phyloP scores from a whole-genome alignment of 1,140 invertebrate species.

The Epicauta chinensis region DNA sequence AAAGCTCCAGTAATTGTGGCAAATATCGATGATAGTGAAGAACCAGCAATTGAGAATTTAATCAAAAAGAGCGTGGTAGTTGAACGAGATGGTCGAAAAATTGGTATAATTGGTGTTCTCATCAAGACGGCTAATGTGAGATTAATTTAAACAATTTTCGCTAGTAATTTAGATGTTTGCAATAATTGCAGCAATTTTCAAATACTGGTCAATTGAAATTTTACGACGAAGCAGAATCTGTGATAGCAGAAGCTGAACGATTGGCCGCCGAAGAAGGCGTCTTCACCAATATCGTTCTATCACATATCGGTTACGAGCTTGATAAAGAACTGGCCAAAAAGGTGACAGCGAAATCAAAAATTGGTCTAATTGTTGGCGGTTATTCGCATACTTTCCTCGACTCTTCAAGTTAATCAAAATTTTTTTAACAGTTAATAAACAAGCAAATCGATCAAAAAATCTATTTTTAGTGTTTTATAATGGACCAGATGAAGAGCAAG shows the following conservation, averaged over 20 bases:
- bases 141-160: slow-evolving; percentile 34
- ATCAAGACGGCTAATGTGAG: slow-evolving; percentile 57
- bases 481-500: slow-evolving; percentile 44
- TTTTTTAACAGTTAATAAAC: background rate
- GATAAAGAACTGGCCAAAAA: slow-evolving; percentile 59
- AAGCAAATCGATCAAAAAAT: no score
- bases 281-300: slow-evolving; percentile 44
- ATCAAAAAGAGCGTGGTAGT: slow-evolving; percentile 53
- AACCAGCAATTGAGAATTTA: slow-evolving; percentile 55
- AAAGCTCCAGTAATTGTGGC: slow-evolving; percentile 60
- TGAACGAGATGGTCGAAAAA: slow-evolving; percentile 50
- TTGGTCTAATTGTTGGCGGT: slow-evolving; percentile 77
- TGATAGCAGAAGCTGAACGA: slow-evolving; percentile 32
- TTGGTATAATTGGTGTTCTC: slow-evolving; percentile 76
- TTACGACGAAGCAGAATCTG: slow-evolving; percentile 43
- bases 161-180: background rate
- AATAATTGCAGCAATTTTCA: slow-evolving; percentile 29
- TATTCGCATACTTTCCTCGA: slow-evolving; percentile 62
- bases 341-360: slow-evolving; percentile 47
- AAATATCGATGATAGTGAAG: slow-evolving; percentile 64
- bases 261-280: slow-evolving; percentile 35
- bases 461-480: slow-evolving; percentile 16
- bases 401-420: slow-evolving; percentile 16
- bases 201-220: slow-evolving; percentile 42
- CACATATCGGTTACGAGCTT: slow-evolving; percentile 51